Evolutionary conservation across 1,140 invertebrate genomes (phyloP), one percentile per base, ranked within the genome.

Genomic region (Nasonia giraulti): DNA sequence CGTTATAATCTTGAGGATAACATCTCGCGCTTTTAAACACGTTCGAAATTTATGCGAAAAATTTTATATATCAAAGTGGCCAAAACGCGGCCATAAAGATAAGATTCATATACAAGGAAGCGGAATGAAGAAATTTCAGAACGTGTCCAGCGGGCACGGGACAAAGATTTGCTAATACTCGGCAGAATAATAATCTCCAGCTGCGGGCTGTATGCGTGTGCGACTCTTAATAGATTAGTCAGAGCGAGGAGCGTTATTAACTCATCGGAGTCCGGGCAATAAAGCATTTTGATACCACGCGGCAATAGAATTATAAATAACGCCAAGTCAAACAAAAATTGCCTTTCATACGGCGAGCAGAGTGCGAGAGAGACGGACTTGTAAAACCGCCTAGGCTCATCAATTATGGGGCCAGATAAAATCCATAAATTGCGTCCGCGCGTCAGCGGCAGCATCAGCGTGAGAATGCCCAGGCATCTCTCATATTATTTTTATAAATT

Each of bases 401-500:
- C 80, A 79, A 82, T 86, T 86, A 86, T 86, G 76, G 80, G 44
- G 33, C 69, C 76, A 78, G 85, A 86, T 86, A 86, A 86, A 82
- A 82, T 66, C 74, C 85, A 86, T 86, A 86, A 86, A 86, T 86
- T 74, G 40, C 79, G 78, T 37, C 68, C 31, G 2, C 71, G 55
- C 37, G 71, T 75, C 74, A 50, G 50, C 55, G 31, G 27, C 27
- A 47, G 44, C 73, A 37, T 62, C 77, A 75, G 83, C 83, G 85
- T 82, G 85, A 86, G 85, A 86, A 82, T 82, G 74, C 76, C 85
- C 50, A 71, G 71, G 62, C 55, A 62, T 71, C 33, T 55, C 83
- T 85, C 78, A 81, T 85, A 85, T 85, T 76, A 85, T 85, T 85
- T 85, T 85, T 85, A 85, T 85, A 85, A 85, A 80, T 80, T 80